Conservation (phyloP, 1,140 invertebrate genomes). For the Glossosoma conforme region DNA sequence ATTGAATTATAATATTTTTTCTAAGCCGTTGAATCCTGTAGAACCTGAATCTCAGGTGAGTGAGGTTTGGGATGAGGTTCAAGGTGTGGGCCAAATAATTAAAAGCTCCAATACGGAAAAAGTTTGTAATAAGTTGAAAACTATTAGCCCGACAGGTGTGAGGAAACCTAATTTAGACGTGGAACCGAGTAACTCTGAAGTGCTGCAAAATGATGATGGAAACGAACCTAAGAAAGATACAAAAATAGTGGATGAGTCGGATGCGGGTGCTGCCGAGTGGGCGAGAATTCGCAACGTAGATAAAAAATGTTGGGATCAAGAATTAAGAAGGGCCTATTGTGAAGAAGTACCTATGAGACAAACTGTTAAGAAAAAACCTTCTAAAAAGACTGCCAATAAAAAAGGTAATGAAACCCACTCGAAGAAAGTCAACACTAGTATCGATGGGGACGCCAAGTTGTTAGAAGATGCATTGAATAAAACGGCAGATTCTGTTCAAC, state of each 20-base stretch:
- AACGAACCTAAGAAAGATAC: neutral
- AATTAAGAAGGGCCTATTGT: conserved; percentile 5
- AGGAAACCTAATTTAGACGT: neutral
- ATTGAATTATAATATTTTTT: neutral
- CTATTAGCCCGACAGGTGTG: neutral
- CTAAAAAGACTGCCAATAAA: neutral
- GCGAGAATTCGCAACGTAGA: conserved; percentile 1
- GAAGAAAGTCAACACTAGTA: conserved; percentile 1
- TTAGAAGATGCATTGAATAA: conserved; percentile 20
- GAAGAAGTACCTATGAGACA: neutral
- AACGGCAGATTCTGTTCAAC: neutral
- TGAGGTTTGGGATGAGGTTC: conserved; percentile 15
- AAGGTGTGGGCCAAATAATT: conserved; percentile 14
- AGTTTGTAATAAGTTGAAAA: no score
- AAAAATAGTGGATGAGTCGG: conserved; percentile 1
- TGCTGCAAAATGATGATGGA: neutral
- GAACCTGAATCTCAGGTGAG: conserved; percentile 1
- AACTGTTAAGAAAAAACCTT: no score
- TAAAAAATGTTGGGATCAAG: conserved; percentile 20
- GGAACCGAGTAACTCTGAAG: no score
- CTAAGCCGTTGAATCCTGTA: neutral
- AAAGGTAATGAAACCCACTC: neutral
- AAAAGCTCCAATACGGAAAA: conserved; percentile 1
- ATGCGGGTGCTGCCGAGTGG: conserved; percentile 5
- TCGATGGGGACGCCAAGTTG: conserved; percentile 13